phyloP scores from a whole-genome alignment of 2,113 vertebrate genomes.

The Oryzias javanicus region DNA sequence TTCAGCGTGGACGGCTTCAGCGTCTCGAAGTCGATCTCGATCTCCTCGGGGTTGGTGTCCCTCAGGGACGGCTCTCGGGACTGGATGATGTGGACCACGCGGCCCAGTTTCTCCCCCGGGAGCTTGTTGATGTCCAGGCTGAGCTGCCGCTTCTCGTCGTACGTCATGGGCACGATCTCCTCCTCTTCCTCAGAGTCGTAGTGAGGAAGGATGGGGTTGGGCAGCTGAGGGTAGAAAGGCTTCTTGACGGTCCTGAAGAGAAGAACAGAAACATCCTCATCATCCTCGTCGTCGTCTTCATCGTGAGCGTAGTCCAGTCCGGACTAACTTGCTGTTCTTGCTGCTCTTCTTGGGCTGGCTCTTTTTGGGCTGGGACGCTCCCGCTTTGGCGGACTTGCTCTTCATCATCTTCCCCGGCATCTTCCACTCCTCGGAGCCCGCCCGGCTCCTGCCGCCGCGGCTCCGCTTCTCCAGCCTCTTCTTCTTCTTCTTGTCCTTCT shows the following conservation, averaged over 20 bases:
- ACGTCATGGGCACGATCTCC: slow-evolving; percentile 88
- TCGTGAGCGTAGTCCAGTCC: too few relatives aligned
- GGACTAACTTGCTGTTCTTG: slow-evolving; percentile 81
- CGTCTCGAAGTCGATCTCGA: slow-evolving; percentile 93
- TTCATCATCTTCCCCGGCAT: slow-evolving; percentile 73
- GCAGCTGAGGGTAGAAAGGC: slow-evolving; percentile 40
- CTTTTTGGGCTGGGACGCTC: slow-evolving; percentile 64
- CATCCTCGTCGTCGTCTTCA: too few relatives aligned
- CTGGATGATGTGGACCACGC: slow-evolving; percentile 95
- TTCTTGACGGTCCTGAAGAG: slow-evolving; percentile 74
- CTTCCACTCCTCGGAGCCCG: slow-evolving; percentile 72
- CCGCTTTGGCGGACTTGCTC: slow-evolving; percentile 66
- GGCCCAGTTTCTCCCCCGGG: slow-evolving; percentile 90
- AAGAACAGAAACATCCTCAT: not conserved
- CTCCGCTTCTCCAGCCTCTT: slow-evolving; percentile 86
- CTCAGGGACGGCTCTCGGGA: slow-evolving; percentile 88
- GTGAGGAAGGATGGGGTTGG: slow-evolving; percentile 65
- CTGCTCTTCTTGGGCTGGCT: slow-evolving; percentile 65
- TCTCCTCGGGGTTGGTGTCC: slow-evolving; percentile 94
- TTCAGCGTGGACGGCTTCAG: slow-evolving; percentile 91
- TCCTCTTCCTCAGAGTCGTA: slow-evolving; percentile 91
- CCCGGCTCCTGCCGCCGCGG: slow-evolving; percentile 56
- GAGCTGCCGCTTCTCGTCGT: slow-evolving; percentile 91
- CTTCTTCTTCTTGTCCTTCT: slow-evolving; percentile 84
- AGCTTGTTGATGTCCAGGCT: slow-evolving; percentile 96